phyloP scores from a whole-genome alignment of 2,888 invertebrate genomes.

The Sepioteuthis lessoniana region DNA sequence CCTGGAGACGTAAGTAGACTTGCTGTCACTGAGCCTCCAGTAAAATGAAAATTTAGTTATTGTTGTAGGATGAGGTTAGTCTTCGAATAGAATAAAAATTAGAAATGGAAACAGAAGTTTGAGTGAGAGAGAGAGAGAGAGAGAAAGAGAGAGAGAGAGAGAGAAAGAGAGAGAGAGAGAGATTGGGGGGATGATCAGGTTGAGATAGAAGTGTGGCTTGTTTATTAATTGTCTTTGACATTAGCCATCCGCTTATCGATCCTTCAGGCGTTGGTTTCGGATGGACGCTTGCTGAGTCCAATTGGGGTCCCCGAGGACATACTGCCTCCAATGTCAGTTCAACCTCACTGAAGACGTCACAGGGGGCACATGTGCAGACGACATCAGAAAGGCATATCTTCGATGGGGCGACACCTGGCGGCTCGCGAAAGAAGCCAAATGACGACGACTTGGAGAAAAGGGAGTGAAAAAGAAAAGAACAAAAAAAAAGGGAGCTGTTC shows the following conservation, averaged over 20 bases:
- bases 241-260: conserved; percentile 23
- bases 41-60: too few species aligned
- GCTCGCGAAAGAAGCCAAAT: background rate
- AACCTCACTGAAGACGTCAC: conserved; percentile 23
- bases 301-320: conserved; percentile 23
- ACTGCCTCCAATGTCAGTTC: conserved; percentile 33
- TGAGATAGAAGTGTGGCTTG: background rate
- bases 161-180: background rate
- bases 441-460: background rate
- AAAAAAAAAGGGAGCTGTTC: background rate
- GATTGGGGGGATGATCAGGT: background rate
- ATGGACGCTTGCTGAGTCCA: conserved; percentile 23
- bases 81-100: too few species aligned
- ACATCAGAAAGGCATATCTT: conserved; percentile 23
- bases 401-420: background rate
- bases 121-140: too few species aligned
- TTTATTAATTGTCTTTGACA: conserved; percentile 33
- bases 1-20: too few species aligned
- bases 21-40: too few species aligned
- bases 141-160: background rate
- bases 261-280: conserved; percentile 33
- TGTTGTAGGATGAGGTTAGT: too few species aligned
- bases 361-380: conserved; percentile 33
- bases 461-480: background rate
- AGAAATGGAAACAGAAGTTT: background rate